Base-by-base conservation (phyloP, 2,113 vertebrate species). In the Puntigrus tetrazona region DNA sequence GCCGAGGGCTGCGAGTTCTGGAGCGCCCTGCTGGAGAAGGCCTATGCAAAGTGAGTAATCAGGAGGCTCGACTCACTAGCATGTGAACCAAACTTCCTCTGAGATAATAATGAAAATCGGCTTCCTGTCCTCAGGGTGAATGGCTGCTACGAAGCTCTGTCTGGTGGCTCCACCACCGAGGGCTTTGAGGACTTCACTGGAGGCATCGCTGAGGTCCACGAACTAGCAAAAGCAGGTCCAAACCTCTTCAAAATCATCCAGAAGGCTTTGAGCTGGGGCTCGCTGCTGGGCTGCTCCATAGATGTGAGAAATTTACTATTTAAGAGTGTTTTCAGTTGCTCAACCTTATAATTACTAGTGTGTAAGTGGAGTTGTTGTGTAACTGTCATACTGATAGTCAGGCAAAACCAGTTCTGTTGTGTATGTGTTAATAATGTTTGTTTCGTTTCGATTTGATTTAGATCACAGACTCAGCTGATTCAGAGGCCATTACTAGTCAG, bases 151-250 rank as follows among this genome's bases (percentile, higher is more conserved):
- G 95, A 96, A 86, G 94, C 95, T 83, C 94, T 96, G 0, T 27
- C 91, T 2, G 95, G 94, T 25, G 95, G 95, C 1, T 92, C 92
- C 69, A 93, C 92, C 2, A 77, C 94, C 16, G 95, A 95, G 57
- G 96, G 92, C 2, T 95, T 96, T 87, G 94, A 96, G 78, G 95
- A 96, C 79, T 96, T 96, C 88, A 96, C 95, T 0, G 96, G 95
- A 7, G 88, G 88, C 18, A 86, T 89, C 5, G 94, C 93, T 0
- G 95, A 96, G 88, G 92, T 90, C 73, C 95, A 93, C 3, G 91
- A 95, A 59, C 89, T 96, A 70, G 67, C 29, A 52, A 94, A 86
- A 8, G 92, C 95, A 1, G 94, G 92, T 0, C 55, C 90, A 0
- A 81, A 91, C 38, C 87, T 96, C 11, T 95, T 90, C 38, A 92